phyloP scores from a whole-genome alignment of 2,797 vertebrate genomes.

The Tolypeutes matacus region DNA sequence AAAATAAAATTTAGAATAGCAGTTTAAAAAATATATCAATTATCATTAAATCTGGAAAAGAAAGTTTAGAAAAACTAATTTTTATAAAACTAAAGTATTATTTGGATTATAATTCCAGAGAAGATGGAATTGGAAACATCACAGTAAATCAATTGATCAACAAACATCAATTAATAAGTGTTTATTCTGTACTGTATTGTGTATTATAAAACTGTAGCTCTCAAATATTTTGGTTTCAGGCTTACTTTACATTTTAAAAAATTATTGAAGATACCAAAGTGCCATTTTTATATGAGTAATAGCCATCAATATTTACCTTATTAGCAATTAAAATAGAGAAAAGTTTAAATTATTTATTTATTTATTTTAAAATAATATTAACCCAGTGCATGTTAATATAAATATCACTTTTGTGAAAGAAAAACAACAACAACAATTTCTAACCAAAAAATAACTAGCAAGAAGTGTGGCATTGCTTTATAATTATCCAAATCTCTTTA shows the following conservation, averaged over 20 bases:
- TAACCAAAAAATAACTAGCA: neutral
- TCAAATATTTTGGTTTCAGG: no score
- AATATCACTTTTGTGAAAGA: neutral
- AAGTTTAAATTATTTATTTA: neutral
- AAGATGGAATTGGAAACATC: neutral
- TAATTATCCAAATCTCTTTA: neutral
- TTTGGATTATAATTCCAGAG: neutral
- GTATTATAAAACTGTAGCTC: neutral
- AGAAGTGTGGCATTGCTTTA: neutral
- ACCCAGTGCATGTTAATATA: neutral
- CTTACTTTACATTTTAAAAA: no score
- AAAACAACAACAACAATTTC: neutral
- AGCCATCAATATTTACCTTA: no score
- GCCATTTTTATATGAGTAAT: no score
- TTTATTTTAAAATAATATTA: neutral
- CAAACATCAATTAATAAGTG: no score
- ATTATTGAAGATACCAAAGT: no score
- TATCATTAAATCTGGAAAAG: neutral
- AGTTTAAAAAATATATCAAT: neutral
- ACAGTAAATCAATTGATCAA: neutral
- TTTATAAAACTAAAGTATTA: neutral
- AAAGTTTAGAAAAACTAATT: neutral
- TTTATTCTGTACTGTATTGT: no score
- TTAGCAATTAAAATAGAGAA: neutral
- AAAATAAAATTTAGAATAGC: conserved; percentile 1